Evolutionary conservation across 2,797 vertebrate genomes (phyloP).

Genomic region (Sebastes baramenuke): DNA sequence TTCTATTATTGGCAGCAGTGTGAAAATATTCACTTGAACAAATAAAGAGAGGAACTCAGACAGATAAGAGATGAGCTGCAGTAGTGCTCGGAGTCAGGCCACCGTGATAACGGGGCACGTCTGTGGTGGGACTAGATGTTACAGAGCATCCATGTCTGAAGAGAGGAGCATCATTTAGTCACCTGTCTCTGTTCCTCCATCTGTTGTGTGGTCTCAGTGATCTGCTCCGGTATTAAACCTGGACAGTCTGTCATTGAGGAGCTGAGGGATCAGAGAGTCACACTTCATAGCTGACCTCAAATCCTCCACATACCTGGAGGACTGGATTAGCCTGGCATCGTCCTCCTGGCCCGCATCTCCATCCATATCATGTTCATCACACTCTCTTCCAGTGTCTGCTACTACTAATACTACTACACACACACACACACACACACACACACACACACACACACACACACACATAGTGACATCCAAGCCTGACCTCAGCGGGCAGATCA

Average conservation of each 20-base stretch:
- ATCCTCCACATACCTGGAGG: constrained; percentile 30
- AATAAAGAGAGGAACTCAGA: neutral
- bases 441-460: no score
- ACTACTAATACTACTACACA: neutral
- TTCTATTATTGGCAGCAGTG: neutral
- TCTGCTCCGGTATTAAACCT: neutral
- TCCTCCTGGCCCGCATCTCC: neutral
- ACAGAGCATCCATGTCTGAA: neutral
- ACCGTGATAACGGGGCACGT: neutral
- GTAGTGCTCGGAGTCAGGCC: neutral
- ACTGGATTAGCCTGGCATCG: constrained; percentile 35
- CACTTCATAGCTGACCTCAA: constrained; percentile 29
- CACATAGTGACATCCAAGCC: neutral
- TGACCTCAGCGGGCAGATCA: neutral
- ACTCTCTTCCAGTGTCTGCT: neutral
- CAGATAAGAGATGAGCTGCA: neutral
- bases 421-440: no score
- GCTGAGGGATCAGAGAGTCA: constrained; percentile 13
- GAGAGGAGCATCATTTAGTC: neutral
- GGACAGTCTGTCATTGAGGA: constrained; percentile 12
- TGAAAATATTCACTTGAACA: neutral
- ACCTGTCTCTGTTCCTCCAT: no score
- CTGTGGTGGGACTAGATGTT: constrained; percentile 21
- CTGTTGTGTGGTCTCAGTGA: neutral
- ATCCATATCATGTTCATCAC: neutral